A percentile compares a stretch with the other conserved stretches of the same genome.
Evolutionary conservation across 1,140 invertebrate species (phyloP).

Genomic region (Homalodisca vitripennis): DNA sequence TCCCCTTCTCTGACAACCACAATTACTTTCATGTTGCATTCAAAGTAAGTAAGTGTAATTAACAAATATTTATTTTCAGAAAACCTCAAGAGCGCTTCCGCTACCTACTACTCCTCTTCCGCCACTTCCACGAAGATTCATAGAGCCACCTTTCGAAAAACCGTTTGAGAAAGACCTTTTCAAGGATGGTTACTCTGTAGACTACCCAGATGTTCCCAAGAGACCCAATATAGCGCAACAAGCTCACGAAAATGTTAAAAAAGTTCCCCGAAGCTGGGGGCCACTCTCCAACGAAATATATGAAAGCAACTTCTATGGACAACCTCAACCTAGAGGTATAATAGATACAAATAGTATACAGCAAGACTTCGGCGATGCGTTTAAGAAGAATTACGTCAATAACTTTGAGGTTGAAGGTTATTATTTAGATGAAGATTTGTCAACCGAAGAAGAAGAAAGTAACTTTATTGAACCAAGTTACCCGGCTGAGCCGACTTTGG

Average conservation of each 20-base stretch:
- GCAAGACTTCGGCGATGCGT: background rate
- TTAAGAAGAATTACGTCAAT: background rate
- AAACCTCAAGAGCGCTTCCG: background rate
- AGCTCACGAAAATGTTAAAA: constrained; percentile 5
- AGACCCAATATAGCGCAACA: too few relatives aligned
- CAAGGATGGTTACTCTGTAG: too few relatives aligned
- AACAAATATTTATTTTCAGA: constrained; percentile 7
- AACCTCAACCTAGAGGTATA: background rate
- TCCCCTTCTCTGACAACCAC: too few relatives aligned
- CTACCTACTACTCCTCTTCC: background rate
- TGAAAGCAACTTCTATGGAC: background rate
- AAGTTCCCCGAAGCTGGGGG: constrained; percentile 3
- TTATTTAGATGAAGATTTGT: background rate
- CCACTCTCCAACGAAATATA: background rate
- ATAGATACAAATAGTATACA: background rate
- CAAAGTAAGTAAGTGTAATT: too few relatives aligned
- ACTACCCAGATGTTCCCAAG: too few relatives aligned
- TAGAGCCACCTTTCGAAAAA: too few relatives aligned
- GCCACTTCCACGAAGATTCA: background rate
- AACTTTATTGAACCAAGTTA: background rate
- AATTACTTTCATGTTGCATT: too few relatives aligned
- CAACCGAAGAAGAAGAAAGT: background rate
- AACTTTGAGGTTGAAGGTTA: background rate
- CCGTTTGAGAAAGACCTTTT: too few relatives aligned
- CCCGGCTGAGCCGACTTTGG: background rate